phyloP scores from a whole-genome alignment of 2,888 invertebrate species.

The Andrena bicolor region DNA sequence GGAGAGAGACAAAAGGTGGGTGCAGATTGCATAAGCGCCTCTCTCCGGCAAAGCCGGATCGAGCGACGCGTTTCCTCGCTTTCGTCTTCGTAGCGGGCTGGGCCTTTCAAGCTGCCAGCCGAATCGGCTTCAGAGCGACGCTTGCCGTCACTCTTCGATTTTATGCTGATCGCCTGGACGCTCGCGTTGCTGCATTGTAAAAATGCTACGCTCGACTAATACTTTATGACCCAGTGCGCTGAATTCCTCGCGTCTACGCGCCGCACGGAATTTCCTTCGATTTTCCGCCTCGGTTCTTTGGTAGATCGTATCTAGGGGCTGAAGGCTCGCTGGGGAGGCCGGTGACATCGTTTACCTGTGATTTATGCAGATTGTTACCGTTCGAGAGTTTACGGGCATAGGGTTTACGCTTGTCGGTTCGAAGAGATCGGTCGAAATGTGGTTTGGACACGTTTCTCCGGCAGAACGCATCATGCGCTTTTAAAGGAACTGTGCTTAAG shows the following conservation, averaged over 20 bases:
- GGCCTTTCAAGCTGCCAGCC: conserved; percentile 13
- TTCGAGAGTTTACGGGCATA: background rate
- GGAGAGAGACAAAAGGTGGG: background rate
- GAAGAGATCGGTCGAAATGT: too few relatives aligned
- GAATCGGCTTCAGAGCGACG: conserved; percentile 45
- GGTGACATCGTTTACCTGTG: conserved; percentile 10
- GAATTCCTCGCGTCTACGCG: conserved; percentile 28
- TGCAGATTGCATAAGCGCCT: background rate
- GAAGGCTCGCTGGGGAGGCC: background rate
- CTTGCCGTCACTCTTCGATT: conserved; percentile 43
- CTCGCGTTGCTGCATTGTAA: conserved; percentile 18
- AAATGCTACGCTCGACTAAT: conserved; percentile 36
- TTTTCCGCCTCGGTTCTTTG: conserved; percentile 20
- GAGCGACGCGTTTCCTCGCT: conserved; percentile 26
- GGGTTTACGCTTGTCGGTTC: too few relatives aligned
- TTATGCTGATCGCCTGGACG: conserved; percentile 57
- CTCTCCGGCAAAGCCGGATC: conserved; percentile 40
- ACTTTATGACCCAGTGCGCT: conserved; percentile 46
- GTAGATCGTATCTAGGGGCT: conserved; percentile 44
- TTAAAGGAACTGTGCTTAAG: too few relatives aligned
- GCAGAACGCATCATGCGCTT: too few relatives aligned
- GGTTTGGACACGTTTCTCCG: too few relatives aligned
- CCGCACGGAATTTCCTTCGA: conserved; percentile 13
- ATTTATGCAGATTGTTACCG: conserved; percentile 15
- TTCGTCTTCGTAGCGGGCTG: conserved; percentile 1